Conservation (phyloP, 2,797 vertebrate species). For the Bradypodion pumilum region DNA sequence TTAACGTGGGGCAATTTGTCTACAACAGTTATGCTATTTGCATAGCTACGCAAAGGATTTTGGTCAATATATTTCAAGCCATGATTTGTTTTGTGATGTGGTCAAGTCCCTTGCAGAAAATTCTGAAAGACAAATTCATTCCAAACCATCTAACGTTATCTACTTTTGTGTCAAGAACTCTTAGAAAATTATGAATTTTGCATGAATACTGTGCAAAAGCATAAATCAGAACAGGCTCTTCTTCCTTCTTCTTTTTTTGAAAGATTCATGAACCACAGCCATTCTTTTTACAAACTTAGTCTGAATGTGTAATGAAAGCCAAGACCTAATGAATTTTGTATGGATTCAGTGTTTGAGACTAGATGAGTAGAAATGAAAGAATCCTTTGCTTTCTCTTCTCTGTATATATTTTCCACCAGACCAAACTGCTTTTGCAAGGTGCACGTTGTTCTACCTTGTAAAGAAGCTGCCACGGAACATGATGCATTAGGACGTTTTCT, state of each 20-base stretch:
- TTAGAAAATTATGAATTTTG: constrained; percentile 30
- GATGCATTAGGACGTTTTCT: neutral
- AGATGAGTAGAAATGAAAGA: neutral
- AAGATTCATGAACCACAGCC: constrained; percentile 39
- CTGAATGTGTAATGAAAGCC: constrained; percentile 29
- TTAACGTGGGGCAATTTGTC: no score
- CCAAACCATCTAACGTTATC: constrained; percentile 2
- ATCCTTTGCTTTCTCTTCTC: neutral
- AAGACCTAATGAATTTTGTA: constrained; percentile 32
- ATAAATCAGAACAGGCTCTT: constrained; percentile 11
- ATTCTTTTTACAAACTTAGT: constrained; percentile 31
- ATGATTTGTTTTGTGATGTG: neutral
- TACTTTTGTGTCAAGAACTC: constrained; percentile 20
- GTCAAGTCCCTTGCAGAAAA: neutral
- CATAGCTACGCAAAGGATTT: no score
- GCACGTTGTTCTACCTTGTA: neutral
- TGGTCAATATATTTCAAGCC: neutral
- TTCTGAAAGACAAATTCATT: constrained; percentile 16
- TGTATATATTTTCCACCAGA: neutral
- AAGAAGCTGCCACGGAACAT: neutral
- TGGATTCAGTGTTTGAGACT: neutral
- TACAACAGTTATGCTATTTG: no score
- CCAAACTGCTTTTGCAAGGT: neutral
- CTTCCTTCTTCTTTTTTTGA: constrained; percentile 12
- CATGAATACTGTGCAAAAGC: constrained; percentile 31